These are phyloP conservation scores for Disparrhopalites patrizii DNA, from an alignment of 2,888 invertebrate genomes.

Conservation along the genomic window DNA sequence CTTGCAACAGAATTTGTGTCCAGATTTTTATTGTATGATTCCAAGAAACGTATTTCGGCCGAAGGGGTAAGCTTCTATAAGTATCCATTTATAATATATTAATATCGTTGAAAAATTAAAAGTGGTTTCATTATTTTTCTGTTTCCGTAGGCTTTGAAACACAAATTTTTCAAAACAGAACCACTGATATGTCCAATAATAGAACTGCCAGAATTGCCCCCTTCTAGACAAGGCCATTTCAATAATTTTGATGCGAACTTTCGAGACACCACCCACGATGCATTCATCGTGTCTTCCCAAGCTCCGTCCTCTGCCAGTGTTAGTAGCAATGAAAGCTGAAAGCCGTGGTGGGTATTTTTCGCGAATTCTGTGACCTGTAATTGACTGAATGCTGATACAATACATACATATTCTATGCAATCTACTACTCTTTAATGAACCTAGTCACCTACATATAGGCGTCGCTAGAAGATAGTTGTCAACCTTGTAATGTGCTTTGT, in stretches of 20 bases:
- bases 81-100: not conserved
- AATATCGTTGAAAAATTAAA: not conserved
- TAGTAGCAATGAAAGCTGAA: not conserved
- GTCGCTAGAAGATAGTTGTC: no score
- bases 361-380: no score
- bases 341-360: no score
- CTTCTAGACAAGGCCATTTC: conserved; percentile 28
- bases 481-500: no score
- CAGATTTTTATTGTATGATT: conserved; percentile 75
- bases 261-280: not conserved
- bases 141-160: conserved; percentile 62
- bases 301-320: conserved; percentile 4
- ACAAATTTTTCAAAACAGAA: conserved; percentile 66
- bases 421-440: no score
- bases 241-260: conserved; percentile 17
- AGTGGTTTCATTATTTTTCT: not conserved
- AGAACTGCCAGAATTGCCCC: conserved; percentile 59
- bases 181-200: conserved; percentile 63
- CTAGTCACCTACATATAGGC: no score
- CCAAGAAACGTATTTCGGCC: conserved; percentile 69
- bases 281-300: conserved; percentile 1
- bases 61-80: conserved; percentile 49
- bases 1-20: conserved; percentile 71
- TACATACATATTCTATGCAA: no score
- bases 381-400: no score